Base-by-base conservation (phyloP, 64 coral and sea anemone species). In the Pocillopora verrucosa region DNA sequence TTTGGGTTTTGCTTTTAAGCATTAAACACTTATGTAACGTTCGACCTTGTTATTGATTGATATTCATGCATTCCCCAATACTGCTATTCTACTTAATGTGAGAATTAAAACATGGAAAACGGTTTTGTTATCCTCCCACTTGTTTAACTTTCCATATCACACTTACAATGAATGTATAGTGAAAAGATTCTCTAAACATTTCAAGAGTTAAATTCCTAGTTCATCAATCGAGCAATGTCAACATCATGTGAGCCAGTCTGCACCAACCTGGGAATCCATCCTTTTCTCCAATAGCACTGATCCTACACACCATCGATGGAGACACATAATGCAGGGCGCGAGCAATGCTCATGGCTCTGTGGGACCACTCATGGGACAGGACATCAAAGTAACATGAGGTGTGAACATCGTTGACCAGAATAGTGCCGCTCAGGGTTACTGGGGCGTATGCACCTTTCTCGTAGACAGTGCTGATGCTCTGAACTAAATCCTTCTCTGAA, bases 261-360 rank as follows among this genome's bases (percentile, higher is more conserved):
- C 65, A 69, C 65, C 65, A 69, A n/a, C 65, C 65, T 69, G 65
- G 65, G 65, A 69, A 69, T 69, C 65, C 65, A 69, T 69, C 65
- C 19, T 69, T 69, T n/a, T 69, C 19, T 22, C 65, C 65, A 69
- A 69, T n/a, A 20, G 19, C 65, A 69, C 65, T 22, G 20, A 69
- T 69, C 65, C 65, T n/a, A 9, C 22, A 19, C 65, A 69, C 19
- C 16, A 69, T 22, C 65, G 19, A 69, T n/a, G 65, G 65, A n/a
- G 65, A 69, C 65, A 69, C 65, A 69, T 69, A 69, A 69, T 69
- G 19, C 20, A n/a, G 19, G 1, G 65, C 65, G 65, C 65, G 65
- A 69, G 19, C 65, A 69, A 69, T n/a, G 24, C 65, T 19, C 65
- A 69, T 69, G 20, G 65, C 65, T 69, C 65, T 22, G 65, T 69